These are phyloP conservation scores for Xiphophorus couchianus DNA, from an alignment of 2,113 vertebrate species.

Conservation along the genomic window DNA sequence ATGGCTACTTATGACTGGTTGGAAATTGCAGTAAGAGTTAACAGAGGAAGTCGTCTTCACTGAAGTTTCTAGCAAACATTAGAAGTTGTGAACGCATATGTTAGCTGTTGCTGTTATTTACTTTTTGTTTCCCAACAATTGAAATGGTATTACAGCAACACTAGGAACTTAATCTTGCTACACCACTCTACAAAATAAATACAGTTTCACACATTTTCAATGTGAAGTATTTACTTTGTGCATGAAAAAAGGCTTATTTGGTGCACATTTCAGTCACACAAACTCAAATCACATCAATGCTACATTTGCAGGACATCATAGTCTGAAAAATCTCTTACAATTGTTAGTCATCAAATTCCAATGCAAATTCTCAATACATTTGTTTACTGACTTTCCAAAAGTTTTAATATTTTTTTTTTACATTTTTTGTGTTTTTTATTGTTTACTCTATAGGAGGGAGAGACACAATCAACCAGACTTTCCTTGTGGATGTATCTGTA, in stretches of 20 bases:
- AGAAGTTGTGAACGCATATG: neutral
- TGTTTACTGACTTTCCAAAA: neutral
- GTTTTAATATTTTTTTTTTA: neutral
- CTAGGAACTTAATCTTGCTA: neutral
- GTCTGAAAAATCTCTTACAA: neutral
- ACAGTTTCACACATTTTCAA: neutral
- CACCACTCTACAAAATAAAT: neutral
- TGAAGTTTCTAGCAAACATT: constrained; percentile 10
- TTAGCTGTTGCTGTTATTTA: neutral
- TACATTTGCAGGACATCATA: neutral
- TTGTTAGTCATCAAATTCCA: neutral
- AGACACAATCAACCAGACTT: constrained; percentile 63
- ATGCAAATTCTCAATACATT: neutral
- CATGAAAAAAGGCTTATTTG: neutral
- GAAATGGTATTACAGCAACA: neutral
- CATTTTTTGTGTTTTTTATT: constrained; percentile 11
- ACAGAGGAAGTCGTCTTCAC: constrained; percentile 2
- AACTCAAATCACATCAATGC: neutral
- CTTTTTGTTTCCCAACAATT: neutral
- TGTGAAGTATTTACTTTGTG: neutral
- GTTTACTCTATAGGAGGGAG: constrained; percentile 64
- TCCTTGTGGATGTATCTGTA: constrained; percentile 73
- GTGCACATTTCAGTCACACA: neutral
- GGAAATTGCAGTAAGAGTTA: constrained; percentile 28
- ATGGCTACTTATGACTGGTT: constrained; percentile 12